Evolutionary conservation across 2,113 vertebrate genomes (phyloP), one percentile per base, ranked within the genome.

Genomic region (Dromiciops gliroides): DNA sequence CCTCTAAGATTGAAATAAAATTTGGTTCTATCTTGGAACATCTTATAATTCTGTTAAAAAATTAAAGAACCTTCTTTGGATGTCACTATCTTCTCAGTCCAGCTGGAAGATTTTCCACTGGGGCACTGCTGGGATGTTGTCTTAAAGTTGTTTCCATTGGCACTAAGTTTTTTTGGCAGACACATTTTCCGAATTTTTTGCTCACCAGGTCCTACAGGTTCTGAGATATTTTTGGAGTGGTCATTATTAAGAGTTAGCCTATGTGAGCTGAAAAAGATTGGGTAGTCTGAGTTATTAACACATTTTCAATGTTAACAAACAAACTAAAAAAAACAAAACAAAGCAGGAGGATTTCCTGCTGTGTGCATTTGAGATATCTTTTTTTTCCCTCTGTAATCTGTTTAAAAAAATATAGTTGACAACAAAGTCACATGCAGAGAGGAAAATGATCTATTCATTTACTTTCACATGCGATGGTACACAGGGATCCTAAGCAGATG

Each of bases 261-360:
- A 92, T 92, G 44, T 92, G 97, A 97, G 92, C 97, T 98, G 97
- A 94, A 98, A 60, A 48, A 98, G 93, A 97, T 16, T 60, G 92
- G 93, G 3, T 48, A 89, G n/a, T 97, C 50, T 92, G 37, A 93
- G 90, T 93, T 90, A 95, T 91, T 92, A 90, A 88, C 92, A 93
- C 89, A 83, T 83, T 96, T 90, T 92, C 92, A 97, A 25, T 94
- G 89, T 91, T 51, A 92, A 90, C 3, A 91, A 83, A 50, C 92
- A 52, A 95, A 51, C 31, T 90, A 6, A 83, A 44, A 83, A 44
- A 44, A n/a, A n/a, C n/a, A 56, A 28, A 44, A 16, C 23, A 83
- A 22, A 83, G n/a, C 37, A 67, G 60, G 60, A 83, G 44, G 60
- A 75, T 14, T 14, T n/a, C 23, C 23, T 52, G 4, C 31, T 83